Base-by-base conservation (phyloP, 2,888 invertebrate genomes). In the Mantis religiosa region DNA sequence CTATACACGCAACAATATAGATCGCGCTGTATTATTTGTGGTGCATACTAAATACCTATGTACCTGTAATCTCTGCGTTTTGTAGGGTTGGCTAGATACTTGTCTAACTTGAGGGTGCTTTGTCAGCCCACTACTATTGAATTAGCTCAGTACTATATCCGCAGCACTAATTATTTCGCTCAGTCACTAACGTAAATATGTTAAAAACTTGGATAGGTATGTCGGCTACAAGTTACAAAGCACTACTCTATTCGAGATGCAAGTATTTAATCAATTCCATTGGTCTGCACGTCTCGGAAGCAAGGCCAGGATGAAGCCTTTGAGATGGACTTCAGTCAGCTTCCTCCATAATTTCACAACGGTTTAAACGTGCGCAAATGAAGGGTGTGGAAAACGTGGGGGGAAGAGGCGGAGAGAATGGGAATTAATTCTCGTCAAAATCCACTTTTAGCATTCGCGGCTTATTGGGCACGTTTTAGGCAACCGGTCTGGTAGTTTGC, bases 401-500 rank as follows among this genome's bases (percentile, higher is more conserved):
- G 34, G 34, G 85, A n/a, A 15, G 85, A 41, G 47, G 47, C 6
- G 54, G 54, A 30, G 54, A 71, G 54, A 71, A 71, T 71, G 54
- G 87, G 87, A 87, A 87, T 87, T 81, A 87, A 87, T 82, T 87
- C 87, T 87, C 87, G 41, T 87, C 87, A 87, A 87, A 87, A 82
- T 34, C 71, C 34, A 87, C 34, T 87, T 87, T 87, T 82, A 87
- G 87, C 82, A 82, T 87, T 87, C 85, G 71, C 83, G 86, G 89
- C 88, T 88, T 88, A 89, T 89, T 89, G 88, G 88, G 85, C 89
- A 89, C 88, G 89, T 89, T 87, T 81, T 34, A 85, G 54, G 54
- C 54, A 71, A 25, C 82, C 34, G 83, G 28, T 83, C 41, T 8
- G 28, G 82, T 41, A 85, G 84, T 85, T 84, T 84, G 83, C 82